These are phyloP conservation scores for Cassiopea andromeda DNA, from an alignment of 30 jellyfish, hydroid and myxozoan species.

Conservation along the genomic window DNA sequence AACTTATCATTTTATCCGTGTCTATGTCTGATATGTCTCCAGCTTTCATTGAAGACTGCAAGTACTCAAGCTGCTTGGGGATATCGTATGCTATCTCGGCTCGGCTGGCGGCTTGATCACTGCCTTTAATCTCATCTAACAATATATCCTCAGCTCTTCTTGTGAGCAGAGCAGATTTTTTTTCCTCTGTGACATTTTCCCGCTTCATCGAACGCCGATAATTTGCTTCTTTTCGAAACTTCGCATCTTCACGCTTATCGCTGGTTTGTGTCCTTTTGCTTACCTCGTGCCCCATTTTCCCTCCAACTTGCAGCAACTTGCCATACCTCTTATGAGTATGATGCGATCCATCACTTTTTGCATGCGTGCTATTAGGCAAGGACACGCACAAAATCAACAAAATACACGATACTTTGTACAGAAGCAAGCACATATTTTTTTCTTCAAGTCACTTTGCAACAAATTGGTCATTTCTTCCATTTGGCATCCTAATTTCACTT, in stretches of 20 bases:
- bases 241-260: background rate
- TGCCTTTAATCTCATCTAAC: constrained; percentile 56
- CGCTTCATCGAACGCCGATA: constrained; percentile 47
- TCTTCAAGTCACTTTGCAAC: background rate
- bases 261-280: constrained; percentile 16
- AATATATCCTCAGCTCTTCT: constrained; percentile 50
- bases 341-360: background rate
- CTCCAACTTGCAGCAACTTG: background rate
- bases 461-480: background rate
- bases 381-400: background rate
- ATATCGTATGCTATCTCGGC: constrained; percentile 47
- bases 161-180: constrained; percentile 18
- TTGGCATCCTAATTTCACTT: background rate
- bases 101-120: constrained; percentile 68
- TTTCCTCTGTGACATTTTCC: constrained; percentile 42
- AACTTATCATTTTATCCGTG: constrained; percentile 57
- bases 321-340: background rate
- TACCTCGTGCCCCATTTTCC: background rate
- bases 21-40: constrained; percentile 59
- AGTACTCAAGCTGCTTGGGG: constrained; percentile 39
- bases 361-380: background rate
- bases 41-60: constrained; percentile 12
- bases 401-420: background rate
- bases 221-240: background rate
- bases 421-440: constrained; percentile 9